Base-by-base conservation (phyloP, 2,113 vertebrate species). In the Osmerus eperlanus region DNA sequence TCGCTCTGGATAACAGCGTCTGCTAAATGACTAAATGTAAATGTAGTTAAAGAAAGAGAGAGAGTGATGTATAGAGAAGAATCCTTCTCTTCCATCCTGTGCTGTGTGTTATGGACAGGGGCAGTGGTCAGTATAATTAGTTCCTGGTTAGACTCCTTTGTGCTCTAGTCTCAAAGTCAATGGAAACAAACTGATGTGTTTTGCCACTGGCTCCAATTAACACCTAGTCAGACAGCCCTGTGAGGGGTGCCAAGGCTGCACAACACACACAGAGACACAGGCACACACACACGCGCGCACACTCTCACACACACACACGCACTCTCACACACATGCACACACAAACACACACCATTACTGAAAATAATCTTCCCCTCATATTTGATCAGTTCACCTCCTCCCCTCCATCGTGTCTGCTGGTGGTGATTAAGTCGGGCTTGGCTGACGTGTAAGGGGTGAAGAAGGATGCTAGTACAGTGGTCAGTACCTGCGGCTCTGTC, bases 161-260 rank as follows among this genome's bases (percentile, higher is more conserved):
- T 63, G 61, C 61, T 63, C 14, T 25, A 5, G 61, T 21, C 61
- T 18, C 5, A 63, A 63, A 28, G 61, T 63, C 61, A 6, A 63
- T 63, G 28, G 25, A 63, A 63, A 63, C 23, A 63, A 32, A 63
- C 23, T 8, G 61, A 63, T 63, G 61, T 23, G 61, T 32, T 63
- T 63, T 63, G 61, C 25, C 28, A 63, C 28, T 63, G 61, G 61
- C 61, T 63, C 61, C 61, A 63, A 63, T 63, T 63, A 63, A 14
- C 61, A 29, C 61, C 32, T 69, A 18, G 29, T 36, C 53, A 58
- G 29, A 58, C 2, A 59, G 32, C 12, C 28, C 54, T 6, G 11
- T 15, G 32, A 19, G n/a, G 25, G 18, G 65, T 19, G 32, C 16
- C 16, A 5, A 11, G 29, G 2, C 28, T 64, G 1, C 28, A 32